These are phyloP conservation scores for Anoncus sp. DNA, from an alignment of 2,888 invertebrate species.

Conservation along the genomic window DNA sequence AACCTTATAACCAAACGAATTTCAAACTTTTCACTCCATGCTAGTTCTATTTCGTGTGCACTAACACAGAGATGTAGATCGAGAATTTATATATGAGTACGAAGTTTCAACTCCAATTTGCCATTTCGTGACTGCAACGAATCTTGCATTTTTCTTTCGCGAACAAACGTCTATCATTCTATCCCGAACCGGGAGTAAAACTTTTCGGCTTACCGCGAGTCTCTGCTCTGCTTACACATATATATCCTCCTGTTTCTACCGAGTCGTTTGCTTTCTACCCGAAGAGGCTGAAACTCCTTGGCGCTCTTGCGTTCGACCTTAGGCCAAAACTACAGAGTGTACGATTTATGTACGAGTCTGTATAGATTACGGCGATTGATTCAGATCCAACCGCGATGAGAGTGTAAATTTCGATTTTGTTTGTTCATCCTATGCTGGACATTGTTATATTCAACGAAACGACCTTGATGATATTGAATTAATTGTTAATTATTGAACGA, in stretches of 20 bases:
- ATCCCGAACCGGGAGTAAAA: constrained; percentile 80
- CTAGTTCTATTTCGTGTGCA: constrained; percentile 16
- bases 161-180: constrained; percentile 83
- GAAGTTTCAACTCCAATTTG: constrained; percentile 83
- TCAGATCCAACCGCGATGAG: constrained; percentile 1
- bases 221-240: constrained; percentile 16
- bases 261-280: constrained; percentile 26
- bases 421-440: not conserved
- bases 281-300: constrained; percentile 45
- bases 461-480: no score
- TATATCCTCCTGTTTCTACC: constrained; percentile 26
- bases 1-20: not conserved
- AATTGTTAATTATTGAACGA: no score
- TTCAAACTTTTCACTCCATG: constrained; percentile 20
- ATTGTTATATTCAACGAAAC: not conserved
- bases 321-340: not conserved
- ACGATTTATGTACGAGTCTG: constrained; percentile 7
- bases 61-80: not conserved
- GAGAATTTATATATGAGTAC: constrained; percentile 64
- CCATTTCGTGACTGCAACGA: constrained; percentile 83
- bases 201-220: constrained; percentile 72
- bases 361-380: not conserved
- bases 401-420: not conserved
- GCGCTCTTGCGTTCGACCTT: constrained; percentile 29
- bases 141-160: constrained; percentile 83